phyloP scores from a whole-genome alignment of 2,113 vertebrate genomes.

The Rhineura floridana region DNA sequence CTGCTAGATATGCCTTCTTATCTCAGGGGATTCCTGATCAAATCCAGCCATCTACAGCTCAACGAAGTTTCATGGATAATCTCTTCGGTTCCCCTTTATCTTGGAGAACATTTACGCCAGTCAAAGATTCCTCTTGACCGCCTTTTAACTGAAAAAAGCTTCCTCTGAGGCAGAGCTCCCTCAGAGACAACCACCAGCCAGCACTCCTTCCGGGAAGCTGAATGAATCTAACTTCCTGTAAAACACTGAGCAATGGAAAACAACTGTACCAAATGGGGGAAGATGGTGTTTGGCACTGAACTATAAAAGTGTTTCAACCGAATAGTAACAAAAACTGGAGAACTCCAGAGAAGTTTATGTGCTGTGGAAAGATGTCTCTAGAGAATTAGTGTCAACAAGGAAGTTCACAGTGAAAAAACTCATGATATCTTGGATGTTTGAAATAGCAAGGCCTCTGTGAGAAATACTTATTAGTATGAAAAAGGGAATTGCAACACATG shows the following conservation, averaged over 20 bases:
- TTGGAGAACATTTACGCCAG: too few species aligned
- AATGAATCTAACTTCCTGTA: background rate
- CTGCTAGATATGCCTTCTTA: too few species aligned
- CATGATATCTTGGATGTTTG: background rate
- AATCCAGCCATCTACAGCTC: too few species aligned
- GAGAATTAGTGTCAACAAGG: background rate
- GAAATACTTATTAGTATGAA: background rate
- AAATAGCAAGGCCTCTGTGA: background rate
- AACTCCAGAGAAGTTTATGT: slow-evolving; percentile 59
- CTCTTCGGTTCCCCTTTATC: too few species aligned
- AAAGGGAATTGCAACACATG: background rate
- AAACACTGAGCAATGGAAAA: background rate
- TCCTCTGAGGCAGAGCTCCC: too few species aligned
- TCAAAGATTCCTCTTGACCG: too few species aligned
- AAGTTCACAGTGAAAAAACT: background rate
- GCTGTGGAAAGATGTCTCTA: slow-evolving; percentile 22
- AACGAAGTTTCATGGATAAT: too few species aligned
- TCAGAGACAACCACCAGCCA: too few species aligned
- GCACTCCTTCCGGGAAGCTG: too few species aligned
- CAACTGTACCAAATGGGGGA: background rate
- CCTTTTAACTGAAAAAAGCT: too few species aligned
- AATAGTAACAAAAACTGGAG: background rate
- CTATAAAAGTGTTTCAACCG: background rate
- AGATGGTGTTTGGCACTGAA: background rate
- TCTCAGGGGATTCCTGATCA: too few species aligned